Evolutionary conservation across 2,888 invertebrate genomes (phyloP).

Genomic region (Lepidochrysops patricia): DNA sequence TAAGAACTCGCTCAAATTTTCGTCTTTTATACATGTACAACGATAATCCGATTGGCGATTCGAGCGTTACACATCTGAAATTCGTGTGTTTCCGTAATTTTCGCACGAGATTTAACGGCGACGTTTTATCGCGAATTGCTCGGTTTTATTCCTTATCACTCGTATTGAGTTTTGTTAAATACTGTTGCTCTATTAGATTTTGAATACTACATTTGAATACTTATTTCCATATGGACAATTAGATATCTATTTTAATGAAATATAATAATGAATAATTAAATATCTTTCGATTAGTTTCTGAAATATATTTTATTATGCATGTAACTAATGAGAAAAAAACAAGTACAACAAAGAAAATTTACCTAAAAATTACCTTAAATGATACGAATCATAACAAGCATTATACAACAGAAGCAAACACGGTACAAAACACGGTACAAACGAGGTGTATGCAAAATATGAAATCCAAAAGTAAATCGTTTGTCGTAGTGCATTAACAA

Average conservation of each 20-base stretch:
- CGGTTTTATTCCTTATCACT: background rate
- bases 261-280: too few relatives aligned
- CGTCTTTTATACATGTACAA: conserved; percentile 72
- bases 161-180: background rate
- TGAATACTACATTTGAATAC: background rate
- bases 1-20: conserved; percentile 66
- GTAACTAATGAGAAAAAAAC: background rate
- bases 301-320: too few relatives aligned
- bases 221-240: background rate
- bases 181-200: background rate
- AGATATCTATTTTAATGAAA: background rate
- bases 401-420: background rate
- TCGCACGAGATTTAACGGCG: conserved; percentile 41
- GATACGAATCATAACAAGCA: background rate
- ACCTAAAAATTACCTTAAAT: background rate
- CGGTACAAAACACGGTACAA: background rate
- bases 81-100: conserved; percentile 58
- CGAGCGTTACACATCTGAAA: conserved; percentile 66
- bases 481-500: conserved; percentile 40
- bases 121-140: conserved; percentile 2
- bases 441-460: conserved; percentile 16
- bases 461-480: conserved; percentile 25
- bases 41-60: conserved; percentile 72
- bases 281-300: too few relatives aligned
- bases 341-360: background rate